Evolutionary conservation across 2,888 invertebrate species (phyloP).

Genomic region (Mellilla xanthometata): DNA sequence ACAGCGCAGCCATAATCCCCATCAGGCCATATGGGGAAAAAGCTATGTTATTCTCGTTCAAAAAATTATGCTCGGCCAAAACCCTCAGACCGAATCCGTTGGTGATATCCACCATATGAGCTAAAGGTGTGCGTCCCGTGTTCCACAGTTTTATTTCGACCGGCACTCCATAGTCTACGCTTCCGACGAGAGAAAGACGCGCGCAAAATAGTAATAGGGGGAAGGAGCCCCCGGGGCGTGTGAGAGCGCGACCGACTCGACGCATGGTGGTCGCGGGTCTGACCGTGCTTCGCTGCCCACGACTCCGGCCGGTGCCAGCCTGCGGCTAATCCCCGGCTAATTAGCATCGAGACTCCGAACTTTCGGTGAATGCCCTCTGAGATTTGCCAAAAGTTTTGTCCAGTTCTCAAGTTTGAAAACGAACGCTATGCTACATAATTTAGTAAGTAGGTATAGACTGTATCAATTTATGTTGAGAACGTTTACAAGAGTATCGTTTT

Average conservation of each 20-base stretch:
- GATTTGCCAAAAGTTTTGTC: slow-evolving; percentile 37
- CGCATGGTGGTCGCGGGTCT: slow-evolving; percentile 65
- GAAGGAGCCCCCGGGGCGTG: slow-evolving; percentile 19
- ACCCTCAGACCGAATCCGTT: slow-evolving; percentile 88
- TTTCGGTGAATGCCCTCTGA: slow-evolving; percentile 76
- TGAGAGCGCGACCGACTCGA: slow-evolving; percentile 53
- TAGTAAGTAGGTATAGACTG: too few relatives aligned
- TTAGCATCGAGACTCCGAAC: slow-evolving; percentile 61
- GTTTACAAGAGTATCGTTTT: too few relatives aligned
- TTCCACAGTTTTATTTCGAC: slow-evolving; percentile 75
- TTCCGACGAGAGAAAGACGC: slow-evolving; percentile 30
- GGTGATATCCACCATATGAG: slow-evolving; percentile 90
- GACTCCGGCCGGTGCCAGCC: slow-evolving; percentile 26
- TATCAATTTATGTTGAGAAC: too few relatives aligned
- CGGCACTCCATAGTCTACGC: slow-evolving; percentile 59
- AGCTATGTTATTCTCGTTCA: slow-evolving; percentile 90
- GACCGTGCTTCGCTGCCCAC: slow-evolving; percentile 60
- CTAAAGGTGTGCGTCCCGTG: slow-evolving; percentile 81
- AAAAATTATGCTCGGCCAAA: slow-evolving; percentile 87
- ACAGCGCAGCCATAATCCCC: slow-evolving; percentile 90
- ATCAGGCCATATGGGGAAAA: slow-evolving; percentile 92
- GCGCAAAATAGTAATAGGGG: slow-evolving; percentile 39
- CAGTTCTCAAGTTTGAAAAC: slow-evolving; percentile 4
- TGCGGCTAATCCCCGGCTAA: slow-evolving; percentile 65
- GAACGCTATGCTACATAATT: too few relatives aligned